These are phyloP conservation scores for Drosophila birchii DNA, from an alignment of 2,888 invertebrate species.

Conservation along the genomic window DNA sequence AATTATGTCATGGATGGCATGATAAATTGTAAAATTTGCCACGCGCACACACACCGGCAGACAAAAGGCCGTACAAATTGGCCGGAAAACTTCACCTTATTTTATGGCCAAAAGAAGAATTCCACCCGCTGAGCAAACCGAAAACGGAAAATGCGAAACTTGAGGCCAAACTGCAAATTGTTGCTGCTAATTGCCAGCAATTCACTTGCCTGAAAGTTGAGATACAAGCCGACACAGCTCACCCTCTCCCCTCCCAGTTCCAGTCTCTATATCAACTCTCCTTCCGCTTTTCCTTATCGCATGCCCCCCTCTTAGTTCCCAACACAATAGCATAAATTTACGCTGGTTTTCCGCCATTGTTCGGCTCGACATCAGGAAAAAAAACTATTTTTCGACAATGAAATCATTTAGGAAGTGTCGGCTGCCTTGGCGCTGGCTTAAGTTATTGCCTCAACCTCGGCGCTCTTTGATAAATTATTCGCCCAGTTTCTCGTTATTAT, in stretches of 20 bases:
- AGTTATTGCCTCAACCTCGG: conserved; percentile 49
- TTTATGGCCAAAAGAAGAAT: conserved; percentile 10
- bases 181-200: conserved; percentile 75
- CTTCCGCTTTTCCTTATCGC: conserved; percentile 5
- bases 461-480: conserved; percentile 73
- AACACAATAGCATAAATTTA: conserved; percentile 47
- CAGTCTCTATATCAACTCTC: neutral
- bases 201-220: conserved; percentile 54
- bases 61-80: conserved; percentile 43
- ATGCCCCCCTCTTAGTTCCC: neutral
- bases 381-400: conserved; percentile 67
- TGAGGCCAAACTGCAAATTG: conserved; percentile 76
- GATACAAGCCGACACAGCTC: conserved; percentile 27
- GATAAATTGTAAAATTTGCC: conserved; percentile 38
- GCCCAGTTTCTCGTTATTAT: conserved; percentile 35
- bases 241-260: neutral
- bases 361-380: conserved; percentile 23
- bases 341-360: conserved; percentile 51
- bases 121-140: conserved; percentile 15
- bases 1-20: conserved; percentile 35
- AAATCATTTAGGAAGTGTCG: conserved; percentile 74
- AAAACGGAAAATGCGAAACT: conserved; percentile 54
- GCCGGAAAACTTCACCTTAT: conserved; percentile 33
- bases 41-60: neutral
- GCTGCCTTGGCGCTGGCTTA: conserved; percentile 37